Conservation (phyloP, 2,888 invertebrate genomes). For the Myopa testacea region DNA sequence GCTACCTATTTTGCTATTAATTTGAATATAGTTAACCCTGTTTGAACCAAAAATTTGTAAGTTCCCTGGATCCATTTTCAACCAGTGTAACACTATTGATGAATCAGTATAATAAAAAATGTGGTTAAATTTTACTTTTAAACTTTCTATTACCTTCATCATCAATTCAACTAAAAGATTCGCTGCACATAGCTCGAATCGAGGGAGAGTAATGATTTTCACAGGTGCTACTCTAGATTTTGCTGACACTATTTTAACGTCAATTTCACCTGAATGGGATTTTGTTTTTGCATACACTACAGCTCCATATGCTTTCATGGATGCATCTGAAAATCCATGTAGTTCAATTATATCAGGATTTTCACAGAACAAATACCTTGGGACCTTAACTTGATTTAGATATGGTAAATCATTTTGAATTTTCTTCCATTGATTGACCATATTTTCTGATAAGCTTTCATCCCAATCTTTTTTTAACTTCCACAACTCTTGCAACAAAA, state of each 20-base stretch:
- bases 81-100: constrained; percentile 36
- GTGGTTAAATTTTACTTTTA: not conserved
- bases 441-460: not conserved
- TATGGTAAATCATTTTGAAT: constrained; percentile 12
- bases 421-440: constrained; percentile 8
- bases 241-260: not conserved
- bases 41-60: constrained; percentile 38
- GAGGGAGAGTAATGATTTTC: constrained; percentile 24
- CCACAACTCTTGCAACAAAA: constrained; percentile 34
- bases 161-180: constrained; percentile 30
- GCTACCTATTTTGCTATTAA: constrained; percentile 16
- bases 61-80: constrained; percentile 17
- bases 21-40: constrained; percentile 32
- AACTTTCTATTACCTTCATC: not conserved
- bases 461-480: constrained; percentile 28
- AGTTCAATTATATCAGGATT: not conserved
- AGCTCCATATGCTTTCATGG: constrained; percentile 34
- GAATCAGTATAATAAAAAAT: constrained; percentile 29
- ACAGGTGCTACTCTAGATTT: constrained; percentile 42
- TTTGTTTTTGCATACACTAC: constrained; percentile 1
- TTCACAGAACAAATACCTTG: not conserved
- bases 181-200: constrained; percentile 40
- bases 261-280: not conserved
- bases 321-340: constrained; percentile 34
- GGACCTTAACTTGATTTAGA: constrained; percentile 17